These are phyloP conservation scores for Speoplatyrhinus poulsoni DNA, from an alignment of 2,113 vertebrate species.

Conservation along the genomic window DNA sequence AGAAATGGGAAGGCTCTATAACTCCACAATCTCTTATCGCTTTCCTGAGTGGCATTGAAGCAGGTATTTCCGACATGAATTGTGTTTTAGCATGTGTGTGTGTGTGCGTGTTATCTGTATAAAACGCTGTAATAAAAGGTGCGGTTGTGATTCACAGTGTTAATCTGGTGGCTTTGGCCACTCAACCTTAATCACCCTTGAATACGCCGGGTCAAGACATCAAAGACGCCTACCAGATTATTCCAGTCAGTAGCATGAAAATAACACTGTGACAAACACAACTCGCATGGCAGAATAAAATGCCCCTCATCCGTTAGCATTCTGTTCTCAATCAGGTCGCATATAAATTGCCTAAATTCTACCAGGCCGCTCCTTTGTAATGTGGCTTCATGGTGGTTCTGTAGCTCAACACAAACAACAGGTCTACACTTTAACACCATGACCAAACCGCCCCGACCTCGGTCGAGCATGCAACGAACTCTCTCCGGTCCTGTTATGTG, in stretches of 20 bases:
- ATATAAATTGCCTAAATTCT: slow-evolving; percentile 60
- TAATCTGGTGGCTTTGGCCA: slow-evolving; percentile 49
- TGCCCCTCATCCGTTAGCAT: slow-evolving; percentile 45
- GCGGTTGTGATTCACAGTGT: slow-evolving; percentile 58
- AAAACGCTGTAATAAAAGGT: slow-evolving; percentile 27
- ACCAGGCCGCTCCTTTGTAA: slow-evolving; percentile 54
- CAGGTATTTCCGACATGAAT: slow-evolving; percentile 3
- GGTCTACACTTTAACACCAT: slow-evolving; percentile 28
- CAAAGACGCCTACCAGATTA: slow-evolving; percentile 55
- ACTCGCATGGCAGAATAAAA: slow-evolving; percentile 57
- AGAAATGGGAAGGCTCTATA: not conserved
- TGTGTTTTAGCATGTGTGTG: not conserved
- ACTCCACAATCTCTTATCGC: slow-evolving; percentile 16
- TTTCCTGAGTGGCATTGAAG: slow-evolving; percentile 11
- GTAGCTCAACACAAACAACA: slow-evolving; percentile 44
- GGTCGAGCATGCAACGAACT: not conserved
- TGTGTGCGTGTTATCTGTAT: slow-evolving; percentile 4
- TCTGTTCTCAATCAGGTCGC: slow-evolving; percentile 58
- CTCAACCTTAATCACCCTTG: slow-evolving; percentile 46
- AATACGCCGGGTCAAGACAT: slow-evolving; percentile 53
- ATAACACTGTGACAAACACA: slow-evolving; percentile 69
- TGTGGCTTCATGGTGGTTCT: slow-evolving; percentile 39
- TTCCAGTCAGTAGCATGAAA: slow-evolving; percentile 69
- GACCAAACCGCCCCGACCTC: slow-evolving; percentile 2
- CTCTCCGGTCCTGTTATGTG: slow-evolving; percentile 4